Conservation (phyloP, 2,113 vertebrate species). For the Catharus fuscescens region DNA sequence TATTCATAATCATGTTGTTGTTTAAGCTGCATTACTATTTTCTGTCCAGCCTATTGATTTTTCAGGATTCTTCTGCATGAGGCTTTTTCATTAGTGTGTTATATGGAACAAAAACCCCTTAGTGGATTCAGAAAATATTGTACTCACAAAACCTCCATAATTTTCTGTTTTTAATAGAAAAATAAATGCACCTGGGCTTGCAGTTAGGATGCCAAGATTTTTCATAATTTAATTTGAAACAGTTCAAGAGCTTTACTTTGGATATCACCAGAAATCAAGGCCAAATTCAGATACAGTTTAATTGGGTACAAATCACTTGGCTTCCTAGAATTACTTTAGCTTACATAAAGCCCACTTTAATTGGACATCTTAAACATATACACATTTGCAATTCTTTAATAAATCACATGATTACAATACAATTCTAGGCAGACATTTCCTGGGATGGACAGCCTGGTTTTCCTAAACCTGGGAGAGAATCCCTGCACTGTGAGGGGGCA, state of each 20-base stretch:
- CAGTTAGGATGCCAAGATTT: slow-evolving; percentile 6
- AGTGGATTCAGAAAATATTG: slow-evolving; percentile 7
- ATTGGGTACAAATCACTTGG: background rate
- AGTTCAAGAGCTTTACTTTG: slow-evolving; percentile 25
- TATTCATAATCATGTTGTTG: slow-evolving; percentile 48
- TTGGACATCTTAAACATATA: background rate
- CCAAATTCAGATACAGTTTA: slow-evolving; percentile 24
- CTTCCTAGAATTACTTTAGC: slow-evolving; percentile 7
- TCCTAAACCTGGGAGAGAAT: background rate
- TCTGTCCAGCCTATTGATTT: slow-evolving; percentile 47
- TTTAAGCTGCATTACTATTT: slow-evolving; percentile 37
- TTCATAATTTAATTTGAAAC: slow-evolving; percentile 40
- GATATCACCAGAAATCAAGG: background rate
- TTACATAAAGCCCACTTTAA: background rate
- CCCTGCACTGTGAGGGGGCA: background rate
- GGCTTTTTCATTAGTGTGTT: slow-evolving; percentile 24
- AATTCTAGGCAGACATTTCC: background rate
- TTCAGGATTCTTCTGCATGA: slow-evolving; percentile 46
- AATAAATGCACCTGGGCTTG: slow-evolving; percentile 46
- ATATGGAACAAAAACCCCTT: background rate
- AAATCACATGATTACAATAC: background rate
- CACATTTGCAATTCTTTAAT: background rate
- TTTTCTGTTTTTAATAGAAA: slow-evolving; percentile 42
- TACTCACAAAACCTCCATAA: background rate
- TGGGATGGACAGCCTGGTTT: background rate